These are phyloP conservation scores for Caenorhabditis imperialis DNA, from an alignment of 2,888 invertebrate species.

Conservation along the genomic window DNA sequence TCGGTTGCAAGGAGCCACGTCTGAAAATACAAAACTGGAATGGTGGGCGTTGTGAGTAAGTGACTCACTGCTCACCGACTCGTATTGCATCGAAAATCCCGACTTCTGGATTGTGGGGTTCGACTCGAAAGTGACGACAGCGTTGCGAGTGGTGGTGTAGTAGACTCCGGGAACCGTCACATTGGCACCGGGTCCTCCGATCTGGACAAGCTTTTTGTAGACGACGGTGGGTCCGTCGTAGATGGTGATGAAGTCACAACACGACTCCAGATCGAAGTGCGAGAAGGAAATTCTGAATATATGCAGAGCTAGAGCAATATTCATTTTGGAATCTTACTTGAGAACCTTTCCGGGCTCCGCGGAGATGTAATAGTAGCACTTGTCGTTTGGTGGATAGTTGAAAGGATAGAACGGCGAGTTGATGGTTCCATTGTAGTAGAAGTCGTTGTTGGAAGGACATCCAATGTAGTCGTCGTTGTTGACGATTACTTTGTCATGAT, in stretches of 20 bases:
- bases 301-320: neutral
- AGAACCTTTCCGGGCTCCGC: constrained; percentile 60
- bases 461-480: constrained; percentile 55
- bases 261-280: constrained; percentile 60
- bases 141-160: constrained; percentile 59
- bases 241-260: constrained; percentile 64
- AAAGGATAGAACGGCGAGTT: constrained; percentile 60
- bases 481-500: constrained; percentile 7
- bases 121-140: constrained; percentile 62
- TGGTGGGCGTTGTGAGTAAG: neutral
- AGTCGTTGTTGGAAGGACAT: constrained; percentile 65
- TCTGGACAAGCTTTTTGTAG: constrained; percentile 56
- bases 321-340: constrained; percentile 27
- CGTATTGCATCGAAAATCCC: constrained; percentile 64
- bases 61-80: constrained; percentile 52
- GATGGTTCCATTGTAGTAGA: constrained; percentile 63
- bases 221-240: constrained; percentile 59
- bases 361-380: constrained; percentile 63
- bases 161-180: constrained; percentile 54
- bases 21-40: too few relatives aligned
- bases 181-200: constrained; percentile 64
- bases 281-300: constrained; percentile 59
- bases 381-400: constrained; percentile 61
- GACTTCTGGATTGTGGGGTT: constrained; percentile 54
- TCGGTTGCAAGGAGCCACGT: constrained; percentile 63